Percentiles rank a stretch among this genome's conserved stretches.
Evolutionary conservation across 2,888 invertebrate genomes (phyloP).

Genomic region (Sceliomorpha sp.): DNA sequence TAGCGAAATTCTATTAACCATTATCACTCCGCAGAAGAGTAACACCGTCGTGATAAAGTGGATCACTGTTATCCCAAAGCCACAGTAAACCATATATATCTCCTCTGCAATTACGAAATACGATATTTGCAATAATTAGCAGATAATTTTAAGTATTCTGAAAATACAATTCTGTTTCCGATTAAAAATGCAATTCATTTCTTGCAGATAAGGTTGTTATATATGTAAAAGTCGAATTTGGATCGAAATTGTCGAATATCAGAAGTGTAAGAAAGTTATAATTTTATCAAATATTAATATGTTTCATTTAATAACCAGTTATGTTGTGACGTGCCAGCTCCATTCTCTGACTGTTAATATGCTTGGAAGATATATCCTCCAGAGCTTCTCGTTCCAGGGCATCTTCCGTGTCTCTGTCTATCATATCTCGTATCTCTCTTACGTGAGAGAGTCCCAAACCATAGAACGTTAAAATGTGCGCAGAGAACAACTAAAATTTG

Average conservation of each 20-base stretch:
- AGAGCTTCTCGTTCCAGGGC: conserved; percentile 77
- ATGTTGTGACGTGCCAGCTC: conserved; percentile 79
- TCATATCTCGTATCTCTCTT: conserved; percentile 78
- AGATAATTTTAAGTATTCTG: neutral
- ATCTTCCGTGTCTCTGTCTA: conserved; percentile 79
- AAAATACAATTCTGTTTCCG: neutral
- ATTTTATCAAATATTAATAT: neutral
- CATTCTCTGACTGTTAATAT: conserved; percentile 78
- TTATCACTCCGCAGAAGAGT: conserved; percentile 79
- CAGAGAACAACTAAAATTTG: conserved; percentile 70
- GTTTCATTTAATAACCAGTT: conserved; percentile 68
- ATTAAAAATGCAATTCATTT: neutral
- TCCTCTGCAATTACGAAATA: conserved; percentile 70
- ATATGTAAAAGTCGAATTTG: neutral
- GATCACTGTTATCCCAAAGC: conserved; percentile 75
- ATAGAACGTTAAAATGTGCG: conserved; percentile 75
- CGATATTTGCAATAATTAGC: conserved; percentile 7
- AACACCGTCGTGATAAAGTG: conserved; percentile 77
- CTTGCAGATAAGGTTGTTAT: too few relatives aligned
- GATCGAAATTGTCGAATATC: neutral
- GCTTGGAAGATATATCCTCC: conserved; percentile 74
- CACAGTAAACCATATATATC: conserved; percentile 78
- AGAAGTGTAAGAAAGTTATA: neutral
- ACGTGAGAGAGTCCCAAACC: conserved; percentile 78
- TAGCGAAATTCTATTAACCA: conserved; percentile 66